Base-by-base conservation (phyloP, 2,113 vertebrate genomes). In the Xenopus laevis region DNA sequence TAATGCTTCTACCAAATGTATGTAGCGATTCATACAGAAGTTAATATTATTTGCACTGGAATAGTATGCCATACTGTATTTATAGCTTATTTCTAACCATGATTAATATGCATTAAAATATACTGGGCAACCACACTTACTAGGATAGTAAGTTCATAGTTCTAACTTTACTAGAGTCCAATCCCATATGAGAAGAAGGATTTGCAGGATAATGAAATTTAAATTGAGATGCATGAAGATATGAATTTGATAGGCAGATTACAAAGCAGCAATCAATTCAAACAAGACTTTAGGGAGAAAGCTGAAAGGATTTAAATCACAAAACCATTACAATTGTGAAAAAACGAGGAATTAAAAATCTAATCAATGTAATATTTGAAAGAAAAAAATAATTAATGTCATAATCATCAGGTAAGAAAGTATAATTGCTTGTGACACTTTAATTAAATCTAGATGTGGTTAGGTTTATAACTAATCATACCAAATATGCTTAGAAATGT, bases 141-240 rank as follows among this genome's bases (percentile, higher is more conserved):
- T 23, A 40, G 17, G 68, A 33, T 46, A 23, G 30, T 70, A 7
- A n/a, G 47, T 68, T 68, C 20, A 30, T 27, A 68, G 18, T 23
- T 68, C n/a, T 53, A 21, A 67, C 10, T 47, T 21, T 67, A 55
- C 47, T 7, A 7, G 46, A 50, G 27, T n/a, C 10, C 61, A 65
- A 27, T 72, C 47, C 61, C 44, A 45, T 65, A 65, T 65, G 61
- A 65, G 10, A 63, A 23, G 1, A 12, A 10, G 61, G 62, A 73
- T 57, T 45, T 58, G 62, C 65, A 65, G 15, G 18, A 66, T 66
- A 74, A 74, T 59, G 53, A 66, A 66, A 66, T 74, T 58, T 57
- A 74, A 74, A 66, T 74, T 73, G 50, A 7, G 12, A 65, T 44
- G 46, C 60, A 65, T 72, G 62, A 64, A 65, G 55, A 73, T 73